Conservation (phyloP, 2,888 invertebrate species). For the Mimas tiliae region DNA sequence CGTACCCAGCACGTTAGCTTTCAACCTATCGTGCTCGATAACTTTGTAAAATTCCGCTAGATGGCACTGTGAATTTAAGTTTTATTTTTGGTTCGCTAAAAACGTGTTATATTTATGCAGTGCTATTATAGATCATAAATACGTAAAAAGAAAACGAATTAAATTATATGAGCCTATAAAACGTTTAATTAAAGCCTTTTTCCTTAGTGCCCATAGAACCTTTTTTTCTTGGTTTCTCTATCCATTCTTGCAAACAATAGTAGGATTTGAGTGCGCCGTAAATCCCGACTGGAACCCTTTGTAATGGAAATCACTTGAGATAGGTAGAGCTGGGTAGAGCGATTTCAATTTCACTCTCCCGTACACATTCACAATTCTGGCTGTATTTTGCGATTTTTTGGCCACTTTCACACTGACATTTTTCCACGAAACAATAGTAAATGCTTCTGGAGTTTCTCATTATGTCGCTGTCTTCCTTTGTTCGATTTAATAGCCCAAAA, state of each 20-base stretch:
- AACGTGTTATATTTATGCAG: no score
- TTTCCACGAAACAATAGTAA: neutral
- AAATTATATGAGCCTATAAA: no score
- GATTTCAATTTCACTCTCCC: conserved; percentile 45
- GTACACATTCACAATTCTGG: conserved; percentile 30
- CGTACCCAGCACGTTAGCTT: neutral
- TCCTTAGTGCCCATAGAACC: no score
- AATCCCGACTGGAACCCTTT: neutral
- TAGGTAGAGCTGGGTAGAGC: conserved; percentile 32
- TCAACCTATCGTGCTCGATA: neutral
- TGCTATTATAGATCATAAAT: no score
- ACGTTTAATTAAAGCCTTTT: no score
- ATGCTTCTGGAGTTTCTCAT: neutral
- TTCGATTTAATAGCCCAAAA: no score
- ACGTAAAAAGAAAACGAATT: no score
- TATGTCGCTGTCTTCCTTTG: neutral
- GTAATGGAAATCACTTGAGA: neutral
- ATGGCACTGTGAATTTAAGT: neutral
- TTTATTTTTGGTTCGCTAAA: no score
- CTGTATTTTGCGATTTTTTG: conserved; percentile 43
- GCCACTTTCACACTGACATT: conserved; percentile 34
- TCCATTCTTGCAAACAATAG: neutral
- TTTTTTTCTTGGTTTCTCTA: neutral
- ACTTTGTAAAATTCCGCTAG: neutral
- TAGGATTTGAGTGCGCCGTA: neutral